Conservation (phyloP, 30 jellyfish, hydroid and myxozoan species). For the Haliclystus octoradiatus region DNA sequence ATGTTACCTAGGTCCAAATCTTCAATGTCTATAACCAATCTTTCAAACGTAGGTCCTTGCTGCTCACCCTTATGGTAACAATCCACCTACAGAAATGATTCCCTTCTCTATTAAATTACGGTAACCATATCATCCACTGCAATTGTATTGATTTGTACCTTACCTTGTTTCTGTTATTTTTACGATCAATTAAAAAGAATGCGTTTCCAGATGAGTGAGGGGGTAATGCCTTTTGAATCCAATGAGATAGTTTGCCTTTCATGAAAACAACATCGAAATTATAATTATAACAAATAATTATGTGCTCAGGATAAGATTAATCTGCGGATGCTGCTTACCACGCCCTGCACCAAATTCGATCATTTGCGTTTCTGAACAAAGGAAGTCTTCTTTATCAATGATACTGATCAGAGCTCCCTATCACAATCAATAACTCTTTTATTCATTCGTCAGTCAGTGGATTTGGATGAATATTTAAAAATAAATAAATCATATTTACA, state of each 20-base stretch:
- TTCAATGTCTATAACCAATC: conserved; percentile 71
- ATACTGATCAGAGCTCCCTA: conserved; percentile 77
- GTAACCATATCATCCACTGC: too few relatives aligned
- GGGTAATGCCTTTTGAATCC: conserved; percentile 91
- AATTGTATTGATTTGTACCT: background rate
- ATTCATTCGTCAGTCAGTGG: background rate
- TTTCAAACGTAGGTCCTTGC: conserved; percentile 81
- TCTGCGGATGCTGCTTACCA: conserved; percentile 35
- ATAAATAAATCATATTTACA: conserved; percentile 13
- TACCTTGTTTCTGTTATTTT: conserved; percentile 80
- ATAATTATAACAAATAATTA: background rate
- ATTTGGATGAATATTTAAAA: background rate
- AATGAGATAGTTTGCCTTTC: conserved; percentile 89
- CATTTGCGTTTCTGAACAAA: conserved; percentile 21
- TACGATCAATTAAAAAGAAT: conserved; percentile 60
- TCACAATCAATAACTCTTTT: background rate
- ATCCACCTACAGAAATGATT: conserved; percentile 58
- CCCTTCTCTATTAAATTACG: too few relatives aligned
- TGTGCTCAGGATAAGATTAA: too few relatives aligned
- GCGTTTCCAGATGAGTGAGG: conserved; percentile 13
- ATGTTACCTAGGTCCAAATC: conserved; percentile 66
- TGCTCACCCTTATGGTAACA: conserved; percentile 91
- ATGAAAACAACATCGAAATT: background rate
- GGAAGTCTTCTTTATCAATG: conserved; percentile 23
- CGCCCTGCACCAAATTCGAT: conserved; percentile 95